A percentile compares a stretch with the other conserved stretches of the same genome.
Conservation (phyloP, 2,797 vertebrate genomes). For the Crocodylus rhombifer region DNA sequence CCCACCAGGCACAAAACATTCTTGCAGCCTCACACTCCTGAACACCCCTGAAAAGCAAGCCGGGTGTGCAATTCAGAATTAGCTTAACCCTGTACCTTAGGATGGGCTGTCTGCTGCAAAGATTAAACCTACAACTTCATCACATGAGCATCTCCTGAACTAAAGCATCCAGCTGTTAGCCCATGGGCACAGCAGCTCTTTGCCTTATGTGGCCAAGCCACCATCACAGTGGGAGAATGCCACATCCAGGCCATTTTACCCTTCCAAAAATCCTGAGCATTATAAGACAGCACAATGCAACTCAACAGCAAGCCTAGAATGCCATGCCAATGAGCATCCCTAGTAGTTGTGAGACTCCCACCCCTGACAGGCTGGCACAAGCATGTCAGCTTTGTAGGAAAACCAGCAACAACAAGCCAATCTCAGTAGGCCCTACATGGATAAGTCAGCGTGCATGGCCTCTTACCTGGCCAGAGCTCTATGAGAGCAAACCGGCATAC, state of each 20-base stretch:
- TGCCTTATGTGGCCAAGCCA: too few species aligned
- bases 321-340: background rate
- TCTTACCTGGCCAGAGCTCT: background rate
- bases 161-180: background rate
- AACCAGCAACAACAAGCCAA: background rate
- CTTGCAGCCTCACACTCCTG: background rate
- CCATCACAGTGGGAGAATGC: too few species aligned
- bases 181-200: background rate
- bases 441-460: background rate
- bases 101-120: too few species aligned
- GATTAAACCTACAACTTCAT: background rate
- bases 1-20: background rate
- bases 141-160: background rate
- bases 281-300: background rate
- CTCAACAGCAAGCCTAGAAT: rapidly evolving
- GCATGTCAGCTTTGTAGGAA: background rate
- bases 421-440: rapidly evolving
- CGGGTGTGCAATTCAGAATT: too few species aligned
- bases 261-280: too few species aligned
- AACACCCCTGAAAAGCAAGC: rapidly evolving
- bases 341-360: too few species aligned
- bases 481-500: rapidly evolving
- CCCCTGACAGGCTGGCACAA: rapidly evolving
- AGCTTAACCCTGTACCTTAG: too few species aligned
- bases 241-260: too few species aligned